Conservation (phyloP, 2,888 invertebrate genomes). For the Lycophotia porphyrea region DNA sequence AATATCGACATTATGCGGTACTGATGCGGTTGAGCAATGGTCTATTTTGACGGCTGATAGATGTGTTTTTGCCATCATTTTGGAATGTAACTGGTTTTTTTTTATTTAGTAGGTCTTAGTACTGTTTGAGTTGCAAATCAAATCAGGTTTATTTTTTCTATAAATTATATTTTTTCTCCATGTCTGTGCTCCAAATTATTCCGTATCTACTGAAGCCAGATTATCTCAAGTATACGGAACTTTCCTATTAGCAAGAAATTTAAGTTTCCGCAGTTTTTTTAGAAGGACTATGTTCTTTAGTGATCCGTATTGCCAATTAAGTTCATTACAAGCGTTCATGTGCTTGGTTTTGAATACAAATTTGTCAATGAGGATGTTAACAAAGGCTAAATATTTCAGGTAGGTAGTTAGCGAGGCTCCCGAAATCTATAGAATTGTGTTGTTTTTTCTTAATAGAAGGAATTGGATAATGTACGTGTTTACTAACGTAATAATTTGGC, state of each 20-base stretch:
- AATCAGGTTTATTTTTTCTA: constrained; percentile 24
- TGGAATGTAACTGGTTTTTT: constrained; percentile 40
- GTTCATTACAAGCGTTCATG: constrained; percentile 66
- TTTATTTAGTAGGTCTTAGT: background rate
- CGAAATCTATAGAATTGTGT: constrained; percentile 39
- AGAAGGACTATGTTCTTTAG: constrained; percentile 40
- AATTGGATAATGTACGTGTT: constrained; percentile 3
- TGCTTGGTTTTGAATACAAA: constrained; percentile 75
- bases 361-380: constrained; percentile 70
- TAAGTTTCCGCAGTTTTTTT: constrained; percentile 43
- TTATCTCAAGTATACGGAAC: constrained; percentile 49
- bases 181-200: background rate
- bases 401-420: constrained; percentile 47
- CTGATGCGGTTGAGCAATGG: constrained; percentile 21
- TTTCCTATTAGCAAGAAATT: background rate
- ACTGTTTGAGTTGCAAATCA: background rate
- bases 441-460: constrained; percentile 21
- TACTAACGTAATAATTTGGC: constrained; percentile 11
- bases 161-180: background rate
- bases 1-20: constrained; percentile 23
- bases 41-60: constrained; percentile 5
- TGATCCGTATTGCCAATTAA: constrained; percentile 75
- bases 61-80: constrained; percentile 12
- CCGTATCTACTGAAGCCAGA: background rate
- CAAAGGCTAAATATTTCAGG: constrained; percentile 56